Evolutionary conservation across 1,140 invertebrate genomes (phyloP), one percentile per base, ranked within the genome.

Genomic region (Andrena cerasifolii): DNA sequence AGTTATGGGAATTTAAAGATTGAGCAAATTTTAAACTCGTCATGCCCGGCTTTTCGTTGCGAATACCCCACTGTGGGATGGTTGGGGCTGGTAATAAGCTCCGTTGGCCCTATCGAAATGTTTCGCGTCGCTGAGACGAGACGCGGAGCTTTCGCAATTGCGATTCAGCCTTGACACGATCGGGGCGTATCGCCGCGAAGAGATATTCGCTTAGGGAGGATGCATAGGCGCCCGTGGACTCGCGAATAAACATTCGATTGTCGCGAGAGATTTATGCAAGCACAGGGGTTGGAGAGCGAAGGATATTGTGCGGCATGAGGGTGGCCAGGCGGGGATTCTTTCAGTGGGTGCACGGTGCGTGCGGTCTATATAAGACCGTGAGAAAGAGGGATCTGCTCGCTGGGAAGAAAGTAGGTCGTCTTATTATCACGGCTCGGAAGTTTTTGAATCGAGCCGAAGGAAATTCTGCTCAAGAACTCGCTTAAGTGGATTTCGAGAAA

Each of bases 341-440:
- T 47, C 28, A 45, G 0, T 1, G 10, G 3, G 14, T n/a, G 10
- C 36, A 3, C n/a, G 16, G 16, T 56, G 51, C 33, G 24, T 63
- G 33, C 47, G 16, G 26, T 26, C 12, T 24, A 18, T 16, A 21
- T 40, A 49, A 61, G 31, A 7, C 7, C 5, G 16, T 47, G 8
- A 26, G 18, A 24, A 6, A 28, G 16, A 21, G n/a, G n/a, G 18
- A 18, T 40, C 4, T 28, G 40, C 16, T 3, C n/a, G 21, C 8
- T 5, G 7, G 33, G 33, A 14, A 6, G 1, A 61, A 65, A 65
- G 18, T 74, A 43, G 61, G 49, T 74, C 71, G 33, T 65, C 58
- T 74, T 74, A 54, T 73, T 53, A 73, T 28, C 16, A 26, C 2
- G 16, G 16, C 16, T 21, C 18, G 16, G 12, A 74, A 74, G 18